A percentile compares a stretch with the other conserved stretches of the same genome.
Evolutionary conservation across 2,888 invertebrate genomes (phyloP).

Genomic region (Brenthis daphne): DNA sequence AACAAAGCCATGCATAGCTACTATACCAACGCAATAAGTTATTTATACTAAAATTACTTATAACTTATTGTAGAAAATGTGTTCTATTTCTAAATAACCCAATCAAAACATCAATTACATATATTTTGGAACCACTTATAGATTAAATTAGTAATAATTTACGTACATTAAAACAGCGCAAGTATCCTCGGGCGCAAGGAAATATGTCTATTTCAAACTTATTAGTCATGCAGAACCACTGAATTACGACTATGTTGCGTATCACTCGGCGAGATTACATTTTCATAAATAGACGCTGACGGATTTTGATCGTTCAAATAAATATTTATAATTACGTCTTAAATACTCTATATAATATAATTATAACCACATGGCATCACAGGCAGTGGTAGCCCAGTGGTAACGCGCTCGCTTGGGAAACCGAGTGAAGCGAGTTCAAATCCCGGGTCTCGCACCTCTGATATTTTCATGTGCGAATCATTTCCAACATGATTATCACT

Average conservation of each 20-base stretch:
- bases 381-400: too few species aligned
- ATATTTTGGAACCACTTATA: constrained; percentile 13
- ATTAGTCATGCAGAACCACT: constrained; percentile 21
- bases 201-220: constrained; percentile 58
- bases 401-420: too few species aligned
- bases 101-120: background rate
- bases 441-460: too few species aligned
- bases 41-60: too few species aligned
- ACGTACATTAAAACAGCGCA: constrained; percentile 56
- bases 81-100: background rate
- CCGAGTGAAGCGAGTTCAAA: too few species aligned
- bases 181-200: constrained; percentile 49
- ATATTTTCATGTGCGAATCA: too few species aligned
- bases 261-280: constrained; percentile 14
- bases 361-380: too few species aligned
- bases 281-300: constrained; percentile 21
- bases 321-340: constrained; percentile 3
- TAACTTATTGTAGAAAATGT: background rate
- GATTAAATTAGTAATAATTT: constrained; percentile 29
- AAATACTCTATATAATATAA: too few species aligned
- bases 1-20: too few species aligned
- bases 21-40: too few species aligned
- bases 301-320: constrained; percentile 9
- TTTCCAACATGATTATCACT: too few species aligned
- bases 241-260: constrained; percentile 20